Evolutionary conservation across 2,113 vertebrate genomes (phyloP).

Genomic region (Rhinogobius similis): DNA sequence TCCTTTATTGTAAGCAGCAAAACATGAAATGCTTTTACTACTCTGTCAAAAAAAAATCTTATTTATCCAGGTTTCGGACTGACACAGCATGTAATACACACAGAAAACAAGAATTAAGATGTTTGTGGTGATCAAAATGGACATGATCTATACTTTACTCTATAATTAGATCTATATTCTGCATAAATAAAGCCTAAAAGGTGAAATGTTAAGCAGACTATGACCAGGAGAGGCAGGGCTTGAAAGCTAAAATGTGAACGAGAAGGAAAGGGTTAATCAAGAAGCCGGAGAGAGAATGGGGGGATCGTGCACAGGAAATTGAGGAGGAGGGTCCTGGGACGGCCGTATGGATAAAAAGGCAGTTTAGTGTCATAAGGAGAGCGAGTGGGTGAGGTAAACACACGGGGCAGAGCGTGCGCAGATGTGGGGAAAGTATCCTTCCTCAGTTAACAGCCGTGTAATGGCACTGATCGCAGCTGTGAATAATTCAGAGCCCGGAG

Average conservation of each 20-base stretch:
- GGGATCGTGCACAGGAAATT: conserved; percentile 37
- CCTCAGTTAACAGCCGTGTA: conserved; percentile 65
- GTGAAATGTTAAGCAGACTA: conserved; percentile 43
- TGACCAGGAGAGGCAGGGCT: conserved; percentile 40
- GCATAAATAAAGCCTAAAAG: conserved; percentile 51
- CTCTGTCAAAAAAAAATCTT: background rate
- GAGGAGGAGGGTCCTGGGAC: conserved; percentile 48
- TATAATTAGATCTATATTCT: background rate
- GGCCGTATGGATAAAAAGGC: conserved; percentile 42
- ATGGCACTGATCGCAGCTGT: conserved; percentile 64
- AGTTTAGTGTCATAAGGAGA: conserved; percentile 48
- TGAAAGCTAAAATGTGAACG: conserved; percentile 11
- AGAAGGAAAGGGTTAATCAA: conserved; percentile 26
- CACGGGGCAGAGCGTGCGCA: conserved; percentile 39
- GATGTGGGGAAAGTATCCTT: conserved; percentile 49
- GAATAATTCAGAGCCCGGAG: conserved; percentile 67
- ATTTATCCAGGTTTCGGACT: background rate
- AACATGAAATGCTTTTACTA: background rate
- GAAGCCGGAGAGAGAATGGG: conserved; percentile 11
- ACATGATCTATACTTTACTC: conserved; percentile 7
- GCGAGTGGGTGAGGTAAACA: conserved; percentile 43
- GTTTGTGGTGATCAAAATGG: conserved; percentile 10
- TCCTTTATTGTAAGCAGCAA: background rate
- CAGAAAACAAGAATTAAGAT: conserved; percentile 42
- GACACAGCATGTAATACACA: conserved; percentile 18